phyloP scores from a whole-genome alignment of 2,888 invertebrate genomes.

The Rhagonycha fulva region DNA sequence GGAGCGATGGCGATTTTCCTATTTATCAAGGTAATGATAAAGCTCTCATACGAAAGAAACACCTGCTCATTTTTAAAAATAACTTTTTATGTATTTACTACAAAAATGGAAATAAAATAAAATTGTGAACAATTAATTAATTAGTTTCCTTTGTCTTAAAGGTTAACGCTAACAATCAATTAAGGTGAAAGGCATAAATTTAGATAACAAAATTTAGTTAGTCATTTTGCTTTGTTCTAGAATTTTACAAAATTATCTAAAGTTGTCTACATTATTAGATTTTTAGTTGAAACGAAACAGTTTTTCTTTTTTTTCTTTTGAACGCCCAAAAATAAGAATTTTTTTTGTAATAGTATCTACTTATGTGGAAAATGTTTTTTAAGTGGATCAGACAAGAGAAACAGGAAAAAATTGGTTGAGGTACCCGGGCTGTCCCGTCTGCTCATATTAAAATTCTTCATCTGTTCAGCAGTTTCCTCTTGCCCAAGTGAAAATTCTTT shows the following conservation, averaged over 20 bases:
- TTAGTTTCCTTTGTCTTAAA: not conserved
- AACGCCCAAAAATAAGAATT: no score
- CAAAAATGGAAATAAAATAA: not conserved
- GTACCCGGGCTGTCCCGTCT: not conserved
- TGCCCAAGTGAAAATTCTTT: not conserved
- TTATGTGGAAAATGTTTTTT: not conserved
- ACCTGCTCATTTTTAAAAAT: not conserved
- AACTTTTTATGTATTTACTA: not conserved
- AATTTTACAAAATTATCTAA: not conserved
- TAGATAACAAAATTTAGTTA: slow-evolving; percentile 3
- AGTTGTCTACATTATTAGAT: not conserved
- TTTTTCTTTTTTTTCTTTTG: not conserved
- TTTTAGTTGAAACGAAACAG: not conserved
- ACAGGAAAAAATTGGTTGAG: not conserved
- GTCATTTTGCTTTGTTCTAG: not conserved
- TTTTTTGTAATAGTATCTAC: not conserved
- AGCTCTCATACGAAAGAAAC: not conserved
- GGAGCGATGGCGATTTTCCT: slow-evolving; percentile 85
- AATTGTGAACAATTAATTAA: not conserved
- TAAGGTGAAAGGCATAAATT: not conserved
- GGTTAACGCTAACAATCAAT: not conserved
- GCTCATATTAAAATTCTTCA: not conserved
- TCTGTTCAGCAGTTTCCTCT: not conserved
- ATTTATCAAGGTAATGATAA: slow-evolving; percentile 72
- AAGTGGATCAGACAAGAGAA: no score